Percentiles rank a stretch among this genome's conserved stretches.
phyloP scores from a whole-genome alignment of 2,113 vertebrate species.

The Anhinga anhinga region DNA sequence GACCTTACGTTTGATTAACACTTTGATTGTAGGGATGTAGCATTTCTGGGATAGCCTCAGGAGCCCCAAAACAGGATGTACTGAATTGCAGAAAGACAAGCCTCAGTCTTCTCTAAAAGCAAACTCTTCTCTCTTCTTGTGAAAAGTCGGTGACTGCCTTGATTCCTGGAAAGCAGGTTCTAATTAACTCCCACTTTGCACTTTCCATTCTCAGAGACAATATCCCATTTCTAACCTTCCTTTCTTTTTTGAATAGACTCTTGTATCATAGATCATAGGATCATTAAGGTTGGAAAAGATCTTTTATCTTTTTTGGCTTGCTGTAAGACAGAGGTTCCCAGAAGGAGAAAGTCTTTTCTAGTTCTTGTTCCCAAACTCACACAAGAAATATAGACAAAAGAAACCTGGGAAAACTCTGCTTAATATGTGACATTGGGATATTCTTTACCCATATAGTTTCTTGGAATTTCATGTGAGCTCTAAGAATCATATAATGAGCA shows the following conservation, averaged over 20 bases:
- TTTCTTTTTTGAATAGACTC: background rate
- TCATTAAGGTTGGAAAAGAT: background rate
- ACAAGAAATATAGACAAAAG: background rate
- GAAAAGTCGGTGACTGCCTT: background rate
- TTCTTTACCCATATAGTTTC: background rate
- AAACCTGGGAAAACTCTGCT: background rate
- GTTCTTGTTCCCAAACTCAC: background rate
- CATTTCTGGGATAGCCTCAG: background rate
- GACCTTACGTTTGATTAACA: background rate
- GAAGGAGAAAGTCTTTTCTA: background rate
- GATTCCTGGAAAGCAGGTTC: background rate
- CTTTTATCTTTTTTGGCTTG: background rate
- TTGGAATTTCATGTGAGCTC: background rate
- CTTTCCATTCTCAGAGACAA: background rate
- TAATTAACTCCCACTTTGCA: background rate
- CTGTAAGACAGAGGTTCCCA: background rate
- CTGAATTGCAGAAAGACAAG: background rate
- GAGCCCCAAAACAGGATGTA: background rate
- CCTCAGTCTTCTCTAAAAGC: background rate
- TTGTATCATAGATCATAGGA: too few relatives aligned
- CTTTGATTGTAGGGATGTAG: background rate
- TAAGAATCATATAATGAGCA: background rate
- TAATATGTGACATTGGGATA: background rate
- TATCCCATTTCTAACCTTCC: background rate
- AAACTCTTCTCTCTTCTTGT: background rate